phyloP scores from a whole-genome alignment of 2,888 invertebrate genomes.

The Prosopocoilus inquinatus region DNA sequence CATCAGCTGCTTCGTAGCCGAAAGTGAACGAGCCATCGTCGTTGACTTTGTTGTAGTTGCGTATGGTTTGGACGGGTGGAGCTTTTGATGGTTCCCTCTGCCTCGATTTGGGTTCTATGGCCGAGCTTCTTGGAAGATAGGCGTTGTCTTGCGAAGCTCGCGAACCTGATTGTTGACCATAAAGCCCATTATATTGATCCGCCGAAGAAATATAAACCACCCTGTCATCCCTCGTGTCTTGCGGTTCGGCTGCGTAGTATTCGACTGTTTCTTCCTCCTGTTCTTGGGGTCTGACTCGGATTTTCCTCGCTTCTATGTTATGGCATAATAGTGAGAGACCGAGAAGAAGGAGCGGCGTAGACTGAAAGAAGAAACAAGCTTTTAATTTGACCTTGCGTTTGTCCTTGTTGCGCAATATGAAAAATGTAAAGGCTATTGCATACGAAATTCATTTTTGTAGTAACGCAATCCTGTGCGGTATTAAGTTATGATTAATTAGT shows the following conservation, averaged over 20 bases:
- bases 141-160: constrained; percentile 43
- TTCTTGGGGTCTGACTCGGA: constrained; percentile 52
- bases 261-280: constrained; percentile 50
- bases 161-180: constrained; percentile 49
- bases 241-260: constrained; percentile 50
- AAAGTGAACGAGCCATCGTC: constrained; percentile 83
- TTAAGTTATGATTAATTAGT: too few relatives aligned
- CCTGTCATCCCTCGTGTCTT: constrained; percentile 40
- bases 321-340: constrained; percentile 33
- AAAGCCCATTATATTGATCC: constrained; percentile 52
- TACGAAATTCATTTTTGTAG: too few relatives aligned
- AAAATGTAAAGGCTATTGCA: too few relatives aligned
- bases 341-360: constrained; percentile 37
- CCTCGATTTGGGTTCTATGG: constrained; percentile 31
- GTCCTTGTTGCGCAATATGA: background rate
- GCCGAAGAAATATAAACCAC: constrained; percentile 49
- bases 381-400: background rate
- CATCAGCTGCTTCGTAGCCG: constrained; percentile 82
- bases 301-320: constrained; percentile 50
- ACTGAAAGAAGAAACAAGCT: constrained; percentile 27
- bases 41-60: constrained; percentile 80
- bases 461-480: too few relatives aligned
- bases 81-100: constrained; percentile 62
- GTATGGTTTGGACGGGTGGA: constrained; percentile 78
- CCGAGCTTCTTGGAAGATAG: constrained; percentile 19